These are phyloP conservation scores for Metridium senile DNA, from an alignment of 92 coral and sea anemone genomes.

Conservation along the genomic window DNA sequence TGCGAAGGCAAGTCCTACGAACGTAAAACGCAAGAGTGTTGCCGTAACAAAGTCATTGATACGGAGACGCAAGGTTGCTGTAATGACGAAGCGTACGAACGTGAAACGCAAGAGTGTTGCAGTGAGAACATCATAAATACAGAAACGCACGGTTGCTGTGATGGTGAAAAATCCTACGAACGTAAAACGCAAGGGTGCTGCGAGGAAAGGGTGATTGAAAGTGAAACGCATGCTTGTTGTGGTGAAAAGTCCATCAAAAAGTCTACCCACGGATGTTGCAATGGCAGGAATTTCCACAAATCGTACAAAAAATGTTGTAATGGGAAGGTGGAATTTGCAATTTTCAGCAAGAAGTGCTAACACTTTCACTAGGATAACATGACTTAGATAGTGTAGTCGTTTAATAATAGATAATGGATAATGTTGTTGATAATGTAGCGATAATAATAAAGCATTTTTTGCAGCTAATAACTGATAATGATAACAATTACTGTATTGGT, in stretches of 20 bases:
- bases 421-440: too few relatives aligned
- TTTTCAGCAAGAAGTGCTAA: neutral
- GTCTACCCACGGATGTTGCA: neutral
- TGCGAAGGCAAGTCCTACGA: slow-evolving; percentile 1
- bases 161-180: too few relatives aligned
- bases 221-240: slow-evolving; percentile 1
- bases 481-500: too few relatives aligned
- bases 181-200: too few relatives aligned
- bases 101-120: neutral
- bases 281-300: neutral
- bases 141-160: too few relatives aligned
- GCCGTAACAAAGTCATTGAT: neutral
- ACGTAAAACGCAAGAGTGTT: neutral
- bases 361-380: too few relatives aligned
- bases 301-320: neutral
- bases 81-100: neutral
- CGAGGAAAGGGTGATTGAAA: too few relatives aligned
- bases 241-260: neutral
- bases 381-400: too few relatives aligned
- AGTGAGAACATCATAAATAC: neutral
- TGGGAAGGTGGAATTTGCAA: neutral
- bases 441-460: too few relatives aligned
- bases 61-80: slow-evolving; percentile 1
- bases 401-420: too few relatives aligned
- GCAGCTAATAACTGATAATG: too few relatives aligned